Evolutionary conservation across 2,888 invertebrate species (phyloP).

Genomic region (Machimus atricapillus): DNA sequence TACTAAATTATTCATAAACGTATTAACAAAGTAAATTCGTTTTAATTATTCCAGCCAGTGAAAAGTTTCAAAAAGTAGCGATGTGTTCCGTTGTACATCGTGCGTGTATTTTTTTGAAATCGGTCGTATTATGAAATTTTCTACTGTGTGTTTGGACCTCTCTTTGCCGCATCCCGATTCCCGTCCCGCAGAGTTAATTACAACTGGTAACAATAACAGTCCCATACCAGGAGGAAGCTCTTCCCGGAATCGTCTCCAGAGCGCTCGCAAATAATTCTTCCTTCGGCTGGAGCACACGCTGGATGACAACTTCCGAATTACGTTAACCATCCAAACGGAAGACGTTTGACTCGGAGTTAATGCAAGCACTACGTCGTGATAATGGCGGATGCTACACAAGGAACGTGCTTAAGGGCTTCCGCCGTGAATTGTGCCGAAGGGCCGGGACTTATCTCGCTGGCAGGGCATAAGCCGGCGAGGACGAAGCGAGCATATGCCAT

Average conservation of each 20-base stretch:
- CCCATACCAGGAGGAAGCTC: background rate
- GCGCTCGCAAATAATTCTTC: background rate
- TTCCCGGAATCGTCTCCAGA: background rate
- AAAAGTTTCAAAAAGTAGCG: background rate
- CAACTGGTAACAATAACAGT: background rate
- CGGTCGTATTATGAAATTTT: background rate
- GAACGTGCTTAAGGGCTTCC: slow-evolving; percentile 35
- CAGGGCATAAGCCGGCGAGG: background rate
- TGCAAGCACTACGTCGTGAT: slow-evolving; percentile 28
- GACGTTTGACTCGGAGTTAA: slow-evolving; percentile 36
- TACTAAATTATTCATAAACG: background rate
- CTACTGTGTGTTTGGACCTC: background rate
- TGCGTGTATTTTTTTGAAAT: background rate
- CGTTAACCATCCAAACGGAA: slow-evolving; percentile 31
- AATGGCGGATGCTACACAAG: slow-evolving; percentile 28
- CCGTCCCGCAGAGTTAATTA: background rate
- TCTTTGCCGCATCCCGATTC: background rate
- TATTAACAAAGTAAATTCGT: background rate
- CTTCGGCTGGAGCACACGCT: background rate
- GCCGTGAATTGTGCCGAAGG: slow-evolving; percentile 9
- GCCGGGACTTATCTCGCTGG: background rate
- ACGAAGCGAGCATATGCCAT: background rate
- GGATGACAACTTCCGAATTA: slow-evolving; percentile 38
- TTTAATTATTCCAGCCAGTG: background rate
- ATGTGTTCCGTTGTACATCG: background rate